Evolutionary conservation across 2,888 invertebrate species (phyloP).

Genomic region (Drosophila diplacantha): DNA sequence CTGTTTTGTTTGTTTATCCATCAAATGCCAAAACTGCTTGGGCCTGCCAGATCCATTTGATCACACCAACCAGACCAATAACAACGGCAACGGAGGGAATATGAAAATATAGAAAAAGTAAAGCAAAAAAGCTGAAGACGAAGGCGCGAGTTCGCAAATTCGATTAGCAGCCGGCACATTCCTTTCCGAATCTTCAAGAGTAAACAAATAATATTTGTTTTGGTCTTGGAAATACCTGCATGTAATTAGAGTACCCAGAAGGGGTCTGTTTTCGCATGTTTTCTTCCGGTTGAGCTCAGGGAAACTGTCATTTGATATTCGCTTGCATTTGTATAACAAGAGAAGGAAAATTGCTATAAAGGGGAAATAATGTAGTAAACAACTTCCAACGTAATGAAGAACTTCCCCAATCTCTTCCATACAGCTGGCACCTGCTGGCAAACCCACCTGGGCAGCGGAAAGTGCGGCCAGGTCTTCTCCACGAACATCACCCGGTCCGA

Average conservation of each 20-base stretch:
- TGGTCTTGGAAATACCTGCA: slow-evolving; percentile 21
- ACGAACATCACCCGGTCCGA: slow-evolving; percentile 86
- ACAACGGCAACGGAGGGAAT: background rate
- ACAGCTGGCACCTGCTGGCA: slow-evolving; percentile 92
- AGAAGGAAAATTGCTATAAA: background rate
- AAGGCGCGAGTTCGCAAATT: slow-evolving; percentile 17
- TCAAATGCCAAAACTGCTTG: slow-evolving; percentile 30
- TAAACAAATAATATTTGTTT: slow-evolving; percentile 31
- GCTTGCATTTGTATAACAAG: background rate
- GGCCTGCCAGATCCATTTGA: slow-evolving; percentile 41
- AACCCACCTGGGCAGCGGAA: slow-evolving; percentile 87
- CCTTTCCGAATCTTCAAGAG: slow-evolving; percentile 10
- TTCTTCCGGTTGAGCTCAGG: slow-evolving; percentile 3
- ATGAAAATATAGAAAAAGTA: slow-evolving; percentile 14
- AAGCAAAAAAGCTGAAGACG: background rate
- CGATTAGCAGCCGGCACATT: slow-evolving; percentile 34
- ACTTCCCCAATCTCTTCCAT: slow-evolving; percentile 1
- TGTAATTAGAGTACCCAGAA: slow-evolving; percentile 13
- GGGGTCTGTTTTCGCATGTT: slow-evolving; percentile 1
- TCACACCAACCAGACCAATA: slow-evolving; percentile 13
- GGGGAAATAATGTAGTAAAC: background rate
- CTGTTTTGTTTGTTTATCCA: slow-evolving; percentile 32
- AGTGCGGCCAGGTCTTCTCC: slow-evolving; percentile 88
- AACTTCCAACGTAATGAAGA: background rate
- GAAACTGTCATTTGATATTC: slow-evolving; percentile 1